Percentiles rank a stretch among this genome's conserved stretches.
These are phyloP conservation scores for Peromyscus californicus DNA, from an alignment of 2,113 vertebrate species.

Conservation along the genomic window DNA sequence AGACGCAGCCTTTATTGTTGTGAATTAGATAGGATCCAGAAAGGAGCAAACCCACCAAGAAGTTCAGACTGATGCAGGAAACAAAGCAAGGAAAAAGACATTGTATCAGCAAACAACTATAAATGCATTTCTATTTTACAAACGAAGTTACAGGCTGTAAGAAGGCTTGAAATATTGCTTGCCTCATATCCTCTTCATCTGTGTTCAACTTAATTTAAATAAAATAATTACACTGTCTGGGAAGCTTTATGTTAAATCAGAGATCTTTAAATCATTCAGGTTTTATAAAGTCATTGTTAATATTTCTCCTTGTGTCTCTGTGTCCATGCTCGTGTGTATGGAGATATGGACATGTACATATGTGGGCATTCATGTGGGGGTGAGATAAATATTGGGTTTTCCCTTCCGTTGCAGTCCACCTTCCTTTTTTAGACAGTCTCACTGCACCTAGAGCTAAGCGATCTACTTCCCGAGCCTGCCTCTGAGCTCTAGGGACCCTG, in stretches of 20 bases:
- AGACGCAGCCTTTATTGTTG: neutral
- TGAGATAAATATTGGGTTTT: neutral
- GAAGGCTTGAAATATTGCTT: neutral
- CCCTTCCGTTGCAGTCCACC: rapidly evolving
- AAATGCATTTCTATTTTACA: neutral
- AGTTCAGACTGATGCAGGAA: neutral
- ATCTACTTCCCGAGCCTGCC: neutral
- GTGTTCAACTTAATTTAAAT: neutral
- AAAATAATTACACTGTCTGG: neutral
- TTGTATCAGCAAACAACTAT: neutral
- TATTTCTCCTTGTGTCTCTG: neutral
- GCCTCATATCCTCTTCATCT: neutral
- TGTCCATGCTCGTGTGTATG: neutral
- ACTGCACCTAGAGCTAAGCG: neutral
- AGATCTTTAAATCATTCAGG: neutral
- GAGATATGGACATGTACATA: neutral
- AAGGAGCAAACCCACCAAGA: neutral
- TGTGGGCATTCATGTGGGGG: neutral
- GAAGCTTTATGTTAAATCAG: neutral
- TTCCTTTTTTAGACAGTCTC: neutral
- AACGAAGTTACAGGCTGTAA: neutral
- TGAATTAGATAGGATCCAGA: neutral
- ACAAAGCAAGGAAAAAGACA: neutral
- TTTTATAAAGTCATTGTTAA: neutral
- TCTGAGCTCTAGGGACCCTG: neutral